A percentile compares a stretch with the other conserved stretches of the same genome.
These are phyloP conservation scores for Clarias macrocephalus DNA, from an alignment of 2,113 vertebrate species.

Conservation along the genomic window DNA sequence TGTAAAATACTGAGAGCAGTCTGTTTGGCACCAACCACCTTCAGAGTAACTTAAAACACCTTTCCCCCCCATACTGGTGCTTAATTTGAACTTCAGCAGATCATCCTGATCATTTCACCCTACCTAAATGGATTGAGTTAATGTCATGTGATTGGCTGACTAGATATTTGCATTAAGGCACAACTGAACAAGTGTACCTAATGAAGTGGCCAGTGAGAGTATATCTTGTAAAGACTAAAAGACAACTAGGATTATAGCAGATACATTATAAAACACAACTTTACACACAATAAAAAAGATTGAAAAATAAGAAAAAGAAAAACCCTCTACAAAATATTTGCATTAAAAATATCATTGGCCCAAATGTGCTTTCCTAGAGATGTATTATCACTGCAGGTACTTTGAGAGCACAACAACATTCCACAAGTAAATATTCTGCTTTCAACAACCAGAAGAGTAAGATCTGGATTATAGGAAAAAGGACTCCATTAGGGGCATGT, in stretches of 20 bases:
- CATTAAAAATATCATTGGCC: background rate
- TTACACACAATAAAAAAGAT: background rate
- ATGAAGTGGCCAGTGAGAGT: no score
- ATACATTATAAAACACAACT: background rate
- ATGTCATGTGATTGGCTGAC: no score
- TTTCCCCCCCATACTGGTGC: no score
- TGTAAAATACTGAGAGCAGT: no score
- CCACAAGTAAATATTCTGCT: conserved; percentile 38
- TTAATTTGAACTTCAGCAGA: no score
- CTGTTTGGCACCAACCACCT: no score
- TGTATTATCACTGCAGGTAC: background rate
- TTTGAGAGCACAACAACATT: conserved; percentile 20
- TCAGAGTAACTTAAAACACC: no score
- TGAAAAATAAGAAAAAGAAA: background rate
- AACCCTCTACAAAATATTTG: background rate
- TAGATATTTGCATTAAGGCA: no score
- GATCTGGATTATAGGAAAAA: conserved; percentile 42
- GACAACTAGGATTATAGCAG: background rate
- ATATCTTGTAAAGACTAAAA: background rate
- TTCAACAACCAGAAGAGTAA: conserved; percentile 37
- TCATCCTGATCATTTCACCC: no score
- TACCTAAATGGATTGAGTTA: no score
- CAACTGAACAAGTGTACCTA: no score
- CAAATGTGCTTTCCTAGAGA: background rate
- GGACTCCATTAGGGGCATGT: conserved; percentile 39